Evolutionary conservation across 2,888 invertebrate species (phyloP), one percentile per base, ranked within the genome.

Genomic region (Scaeva pyrastri): DNA sequence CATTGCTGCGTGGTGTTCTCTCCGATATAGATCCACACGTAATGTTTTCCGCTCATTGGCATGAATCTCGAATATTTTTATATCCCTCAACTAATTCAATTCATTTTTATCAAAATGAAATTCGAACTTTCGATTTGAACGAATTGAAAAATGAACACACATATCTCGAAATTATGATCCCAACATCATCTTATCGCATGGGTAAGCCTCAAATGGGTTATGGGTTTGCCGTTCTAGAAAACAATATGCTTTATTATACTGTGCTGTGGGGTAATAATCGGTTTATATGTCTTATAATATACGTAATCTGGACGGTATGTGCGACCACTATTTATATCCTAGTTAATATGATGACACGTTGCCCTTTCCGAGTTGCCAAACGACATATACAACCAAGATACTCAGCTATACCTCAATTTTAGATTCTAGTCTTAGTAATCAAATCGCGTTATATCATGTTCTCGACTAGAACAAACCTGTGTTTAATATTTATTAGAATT

Each of bases 171-270:
- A 94, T 99, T 64, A 95, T 96, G 92, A 96, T 98, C 88, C 99
- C 99, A 2, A 98, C 99, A 0, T 98, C 97, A 91, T 98, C 98
- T 0, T 99, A 99, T 91, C 94, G 99, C 89, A 99, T 99, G 99
- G 99, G 99, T 1, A 97, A 96, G 21, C 91, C 92, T 3, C 93
- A 96, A 88, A 97, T 98, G 92, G 99, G 98, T 2, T 98, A 96
- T 92, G 98, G 98, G 43, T 95, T 95, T 88, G 96, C 96, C 10
- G 93, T 97, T 73, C 92, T 98, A 88, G 92, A 92, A 83, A 91
- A 92, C 50, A 90, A 90, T 80, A 89, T 90, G 55, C 89, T 92
- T 1, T 90, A 89, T 26, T 92, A 92, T 60, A 92, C 92, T 1
- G 92, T 92, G 2, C 88, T 92, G 10, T 92, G 92, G 92, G 89